Conservation (phyloP, 2,888 invertebrate genomes). For the Drosophila buzzatii region DNA sequence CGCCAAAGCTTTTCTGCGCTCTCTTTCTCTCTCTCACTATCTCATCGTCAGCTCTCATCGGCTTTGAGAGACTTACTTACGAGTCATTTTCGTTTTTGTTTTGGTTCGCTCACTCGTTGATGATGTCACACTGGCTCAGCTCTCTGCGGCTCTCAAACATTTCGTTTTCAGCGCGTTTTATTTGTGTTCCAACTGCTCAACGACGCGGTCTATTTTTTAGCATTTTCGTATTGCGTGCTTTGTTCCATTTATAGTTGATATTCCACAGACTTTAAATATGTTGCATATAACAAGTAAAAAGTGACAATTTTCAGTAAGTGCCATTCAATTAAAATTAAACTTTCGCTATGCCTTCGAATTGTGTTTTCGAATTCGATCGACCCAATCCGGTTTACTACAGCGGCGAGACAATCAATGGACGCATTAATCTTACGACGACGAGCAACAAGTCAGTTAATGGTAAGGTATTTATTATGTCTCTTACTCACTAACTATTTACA, state of each 20-base stretch:
- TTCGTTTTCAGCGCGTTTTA: constrained; percentile 16
- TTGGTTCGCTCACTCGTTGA: constrained; percentile 34
- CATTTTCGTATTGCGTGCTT: background rate
- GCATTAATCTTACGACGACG: constrained; percentile 56
- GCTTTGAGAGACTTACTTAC: background rate
- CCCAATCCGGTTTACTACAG: constrained; percentile 70
- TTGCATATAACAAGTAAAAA: background rate
- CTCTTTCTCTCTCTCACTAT: background rate
- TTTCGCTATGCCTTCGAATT: constrained; percentile 56
- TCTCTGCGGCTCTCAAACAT: constrained; percentile 9
- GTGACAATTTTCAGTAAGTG: background rate
- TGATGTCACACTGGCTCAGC: constrained; percentile 55
- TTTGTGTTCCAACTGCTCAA: constrained; percentile 8
- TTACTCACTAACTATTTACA: background rate
- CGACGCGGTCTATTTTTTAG: background rate
- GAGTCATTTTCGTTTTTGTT: constrained; percentile 26
- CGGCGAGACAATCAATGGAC: constrained; percentile 75
- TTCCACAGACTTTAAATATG: constrained; percentile 11
- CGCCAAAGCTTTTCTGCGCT: constrained; percentile 5
- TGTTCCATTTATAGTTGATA: constrained; percentile 1
- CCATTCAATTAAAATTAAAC: background rate
- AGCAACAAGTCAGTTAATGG: constrained; percentile 63
- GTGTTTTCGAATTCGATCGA: constrained; percentile 71
- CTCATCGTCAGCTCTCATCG: background rate
- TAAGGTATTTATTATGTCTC: constrained; percentile 8